Evolutionary conservation across 2,888 invertebrate genomes (phyloP).

Genomic region (Scaptomyza cyrtandrae): DNA sequence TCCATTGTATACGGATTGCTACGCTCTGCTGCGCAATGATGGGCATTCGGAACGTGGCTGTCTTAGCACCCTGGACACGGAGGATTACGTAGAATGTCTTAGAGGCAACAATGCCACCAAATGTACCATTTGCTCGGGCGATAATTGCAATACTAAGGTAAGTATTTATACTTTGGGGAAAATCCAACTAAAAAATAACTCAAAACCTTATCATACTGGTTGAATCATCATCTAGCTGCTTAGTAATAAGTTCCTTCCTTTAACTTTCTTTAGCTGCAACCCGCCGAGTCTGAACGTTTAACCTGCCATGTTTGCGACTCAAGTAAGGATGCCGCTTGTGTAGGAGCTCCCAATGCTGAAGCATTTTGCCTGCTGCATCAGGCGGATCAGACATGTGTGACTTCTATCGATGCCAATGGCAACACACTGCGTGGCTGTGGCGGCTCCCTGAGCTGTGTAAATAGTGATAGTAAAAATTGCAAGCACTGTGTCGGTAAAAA

Average conservation of each 20-base stretch:
- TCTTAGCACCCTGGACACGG: conserved; percentile 60
- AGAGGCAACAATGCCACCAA: conserved; percentile 47
- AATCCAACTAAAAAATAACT: no score
- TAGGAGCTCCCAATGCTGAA: conserved; percentile 45
- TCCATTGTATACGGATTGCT: conserved; percentile 71
- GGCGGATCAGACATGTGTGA: conserved; percentile 64
- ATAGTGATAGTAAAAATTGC: conserved; percentile 49
- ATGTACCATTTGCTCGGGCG: conserved; percentile 69
- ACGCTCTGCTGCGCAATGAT: conserved; percentile 65
- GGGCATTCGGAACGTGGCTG: conserved; percentile 82
- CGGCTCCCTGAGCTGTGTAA: conserved; percentile 57
- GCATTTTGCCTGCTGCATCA: conserved; percentile 65
- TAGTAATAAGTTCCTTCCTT: background rate
- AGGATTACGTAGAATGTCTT: conserved; percentile 68
- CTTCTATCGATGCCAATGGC: conserved; percentile 54
- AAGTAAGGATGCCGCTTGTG: conserved; percentile 55
- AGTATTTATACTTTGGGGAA: no score
- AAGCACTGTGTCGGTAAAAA: conserved; percentile 59
- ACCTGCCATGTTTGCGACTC: conserved; percentile 77
- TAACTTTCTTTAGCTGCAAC: conserved; percentile 66
- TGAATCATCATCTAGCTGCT: no score
- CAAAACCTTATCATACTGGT: no score
- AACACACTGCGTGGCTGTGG: conserved; percentile 78
- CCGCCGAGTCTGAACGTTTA: conserved; percentile 69
- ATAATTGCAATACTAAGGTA: conserved; percentile 65